Base-by-base conservation (phyloP, 1,140 invertebrate genomes). In the Papilio glaucus region DNA sequence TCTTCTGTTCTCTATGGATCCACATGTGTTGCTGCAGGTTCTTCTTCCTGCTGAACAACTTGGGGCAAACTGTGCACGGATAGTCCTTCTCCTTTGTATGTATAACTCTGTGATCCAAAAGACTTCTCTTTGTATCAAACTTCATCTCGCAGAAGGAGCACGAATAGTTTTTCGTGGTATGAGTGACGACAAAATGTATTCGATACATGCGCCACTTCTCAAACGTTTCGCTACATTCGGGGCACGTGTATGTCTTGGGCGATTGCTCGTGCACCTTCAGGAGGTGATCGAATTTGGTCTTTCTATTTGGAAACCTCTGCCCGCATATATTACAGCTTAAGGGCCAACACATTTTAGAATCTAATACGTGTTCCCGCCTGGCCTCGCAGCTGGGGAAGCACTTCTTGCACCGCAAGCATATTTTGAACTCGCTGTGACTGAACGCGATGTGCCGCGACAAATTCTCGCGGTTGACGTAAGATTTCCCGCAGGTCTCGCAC, bases 11-110 rank as follows among this genome's bases (percentile, higher is more conserved):
- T 72, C 42, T 93, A 77, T 93, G 92, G 6, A 90, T 86, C 88
- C 88, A 92, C 72, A 93, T 94, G 72, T 95, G 94, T 12, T 93
- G 93, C 10, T 87, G 88, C 10, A 95, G 61, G 10, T 93, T 94
- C 69, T 93, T 94, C 68, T 93, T 94, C 6, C 93, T 93, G 0
- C 91, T 68, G 67, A 94, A 94, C 18, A 91, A 88, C 72, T 94
- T 95, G 0, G 92, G 85, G 62, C 94, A 93, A 0, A 89, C 86
- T 1, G 79, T 75, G 68, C 92, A 93, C 7, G 83, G 72, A 42
- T 88, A 89, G 0, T 83, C 63, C 18, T 85, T 89, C 61, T 92
- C 88, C 49, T 89, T 88, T 0, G 90, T 92, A 60, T 92, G 90
- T 0, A 79, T 80, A 2, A 89, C 81, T 37, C 75, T 76, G 62